These are phyloP conservation scores for Callitettix versicolor DNA, from an alignment of 1,140 invertebrate genomes.

Conservation along the genomic window DNA sequence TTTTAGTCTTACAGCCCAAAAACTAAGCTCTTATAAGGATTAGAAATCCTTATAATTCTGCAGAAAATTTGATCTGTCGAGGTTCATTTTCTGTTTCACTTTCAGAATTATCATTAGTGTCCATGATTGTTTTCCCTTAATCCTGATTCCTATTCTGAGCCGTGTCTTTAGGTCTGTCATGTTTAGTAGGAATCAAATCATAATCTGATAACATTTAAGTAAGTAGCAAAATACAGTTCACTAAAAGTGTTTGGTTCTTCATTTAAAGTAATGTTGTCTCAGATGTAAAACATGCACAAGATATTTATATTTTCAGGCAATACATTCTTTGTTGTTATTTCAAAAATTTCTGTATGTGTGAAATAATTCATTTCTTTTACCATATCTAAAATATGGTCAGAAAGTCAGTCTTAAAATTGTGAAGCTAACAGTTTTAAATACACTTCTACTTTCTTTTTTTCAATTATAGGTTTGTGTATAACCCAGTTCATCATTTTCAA, in stretches of 20 bases:
- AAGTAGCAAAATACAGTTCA: neutral
- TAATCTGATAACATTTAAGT: neutral
- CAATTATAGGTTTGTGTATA: too few relatives aligned
- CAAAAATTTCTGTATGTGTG: neutral
- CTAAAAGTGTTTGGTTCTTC: neutral
- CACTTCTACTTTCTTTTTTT: neutral
- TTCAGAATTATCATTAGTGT: too few relatives aligned
- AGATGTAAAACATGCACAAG: neutral
- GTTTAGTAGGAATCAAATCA: neutral
- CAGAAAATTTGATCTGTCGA: too few relatives aligned
- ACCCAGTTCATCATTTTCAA: too few relatives aligned
- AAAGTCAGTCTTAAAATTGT: neutral
- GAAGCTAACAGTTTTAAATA: neutral
- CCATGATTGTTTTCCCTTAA: neutral
- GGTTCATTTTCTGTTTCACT: neutral
- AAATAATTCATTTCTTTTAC: neutral
- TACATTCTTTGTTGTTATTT: neutral
- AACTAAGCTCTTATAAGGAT: neutral
- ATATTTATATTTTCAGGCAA: constrained; percentile 1
- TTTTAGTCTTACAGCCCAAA: too few relatives aligned
- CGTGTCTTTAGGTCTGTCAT: neutral
- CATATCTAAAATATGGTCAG: neutral
- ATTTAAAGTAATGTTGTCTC: neutral
- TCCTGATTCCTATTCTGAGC: neutral
- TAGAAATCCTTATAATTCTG: too few relatives aligned